Base-by-base conservation (phyloP, 2,113 vertebrate genomes). In the Tragelaphus buxtoni region DNA sequence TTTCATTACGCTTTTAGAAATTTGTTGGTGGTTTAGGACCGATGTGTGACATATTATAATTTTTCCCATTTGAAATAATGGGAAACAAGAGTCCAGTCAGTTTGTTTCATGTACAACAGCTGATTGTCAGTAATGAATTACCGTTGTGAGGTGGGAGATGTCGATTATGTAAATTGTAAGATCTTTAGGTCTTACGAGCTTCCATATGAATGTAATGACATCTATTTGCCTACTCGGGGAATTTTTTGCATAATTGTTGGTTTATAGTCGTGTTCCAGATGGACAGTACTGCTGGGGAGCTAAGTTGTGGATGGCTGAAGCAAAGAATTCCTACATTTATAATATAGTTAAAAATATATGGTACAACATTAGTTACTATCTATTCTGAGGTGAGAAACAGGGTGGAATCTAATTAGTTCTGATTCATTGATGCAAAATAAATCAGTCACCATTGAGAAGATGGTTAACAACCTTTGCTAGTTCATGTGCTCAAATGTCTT, bases 401-500 rank as follows among this genome's bases (percentile, higher is more conserved):
- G 55, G 18, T 51, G 5, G 85, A 94, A 86, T 96, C 45, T 16
- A 90, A 76, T 96, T 96, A 96, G 88, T 95, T 94, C 86, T 95
- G 91, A 93, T 83, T 85, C 79, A 81, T 2, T 89, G 55, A 89
- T 83, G 63, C 28, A 65, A 88, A 93, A 93, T 63, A 92, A 94
- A 26, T 83, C 74, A 86, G 42, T 90, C 92, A 82, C 42, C 32
- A 32, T 88, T 86, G 65, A 87, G 65, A 96, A 47, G 56, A 88
- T 30, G 35, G 65, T 35, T 74, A 82, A 49, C 28, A 82, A 18
- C 26, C 22, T 63, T 30, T 86, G 32, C 42, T 86, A 74, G 49
- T 88, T 89, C 20, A 9, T 14, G 26, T 30, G 42, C 42, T 88
- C 39, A 63, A 6, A 76, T 55, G 39, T 81, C 76, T 95, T 92